Evolutionary conservation across 2,797 vertebrate species (phyloP).

Genomic region (Hippocampus kuda): DNA sequence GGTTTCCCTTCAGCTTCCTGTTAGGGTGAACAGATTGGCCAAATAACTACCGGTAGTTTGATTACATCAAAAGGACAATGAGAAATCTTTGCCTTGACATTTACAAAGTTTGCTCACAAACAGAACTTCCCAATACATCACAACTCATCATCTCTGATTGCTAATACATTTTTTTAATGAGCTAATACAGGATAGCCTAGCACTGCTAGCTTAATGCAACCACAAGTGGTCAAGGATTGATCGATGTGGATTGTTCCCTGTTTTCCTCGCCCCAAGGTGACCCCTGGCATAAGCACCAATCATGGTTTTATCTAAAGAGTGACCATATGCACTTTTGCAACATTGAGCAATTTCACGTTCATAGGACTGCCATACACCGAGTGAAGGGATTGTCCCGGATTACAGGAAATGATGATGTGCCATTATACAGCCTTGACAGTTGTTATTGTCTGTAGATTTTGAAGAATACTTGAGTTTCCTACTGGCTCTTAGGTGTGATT

Average conservation of each 20-base stretch:
- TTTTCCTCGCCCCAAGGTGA: conserved; percentile 41
- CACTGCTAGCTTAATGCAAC: neutral
- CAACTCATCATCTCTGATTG: no score
- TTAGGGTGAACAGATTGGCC: no score
- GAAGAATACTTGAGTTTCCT: conserved; percentile 57
- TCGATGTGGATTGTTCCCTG: conserved; percentile 11
- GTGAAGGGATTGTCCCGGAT: conserved; percentile 55
- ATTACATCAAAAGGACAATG: no score
- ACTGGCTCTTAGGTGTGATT: conserved; percentile 26
- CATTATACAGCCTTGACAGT: conserved; percentile 57
- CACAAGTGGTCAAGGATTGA: no score
- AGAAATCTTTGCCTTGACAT: no score
- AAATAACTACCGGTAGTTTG: no score
- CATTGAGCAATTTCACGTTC: conserved; percentile 54
- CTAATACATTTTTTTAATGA: neutral
- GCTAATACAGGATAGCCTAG: neutral
- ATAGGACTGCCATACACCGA: conserved; percentile 51
- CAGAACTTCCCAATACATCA: no score
- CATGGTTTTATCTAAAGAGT: conserved; percentile 40
- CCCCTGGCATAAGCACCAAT: conserved; percentile 31
- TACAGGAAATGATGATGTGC: conserved; percentile 47
- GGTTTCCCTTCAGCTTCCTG: no score
- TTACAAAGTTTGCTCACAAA: no score
- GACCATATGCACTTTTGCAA: conserved; percentile 49
- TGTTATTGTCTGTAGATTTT: conserved; percentile 55